These are phyloP conservation scores for Ceratoteleas bidentatus DNA, from an alignment of 1,140 invertebrate genomes.

Conservation along the genomic window DNA sequence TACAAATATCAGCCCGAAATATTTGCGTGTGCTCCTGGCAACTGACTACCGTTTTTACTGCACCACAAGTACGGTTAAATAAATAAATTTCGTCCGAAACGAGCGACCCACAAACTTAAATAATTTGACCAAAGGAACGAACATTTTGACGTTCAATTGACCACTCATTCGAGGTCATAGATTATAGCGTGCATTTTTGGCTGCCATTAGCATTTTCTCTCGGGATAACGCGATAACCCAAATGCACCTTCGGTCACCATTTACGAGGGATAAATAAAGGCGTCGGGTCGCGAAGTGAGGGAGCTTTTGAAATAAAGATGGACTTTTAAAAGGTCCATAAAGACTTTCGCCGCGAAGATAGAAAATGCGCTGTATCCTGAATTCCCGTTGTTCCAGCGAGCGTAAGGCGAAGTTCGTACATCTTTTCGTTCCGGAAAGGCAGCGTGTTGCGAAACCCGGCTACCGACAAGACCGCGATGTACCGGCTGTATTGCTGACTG, in stretches of 20 bases:
- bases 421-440: conserved; percentile 66
- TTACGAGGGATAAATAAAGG: conserved; percentile 23
- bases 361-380: conserved; percentile 49
- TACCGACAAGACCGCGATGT: conserved; percentile 56
- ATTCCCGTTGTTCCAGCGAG: conserved; percentile 45
- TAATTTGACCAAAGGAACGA: too few species aligned
- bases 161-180: neutral
- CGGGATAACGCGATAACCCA: neutral
- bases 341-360: conserved; percentile 52
- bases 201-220: neutral
- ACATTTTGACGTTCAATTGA: neutral
- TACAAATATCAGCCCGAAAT: conserved; percentile 39
- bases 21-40: conserved; percentile 37
- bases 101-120: too few species aligned
- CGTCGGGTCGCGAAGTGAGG: conserved; percentile 19
- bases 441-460: conserved; percentile 65
- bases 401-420: conserved; percentile 64
- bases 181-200: neutral
- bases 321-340: conserved; percentile 59
- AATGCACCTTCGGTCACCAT: neutral
- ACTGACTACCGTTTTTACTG: conserved; percentile 32
- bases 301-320: conserved; percentile 48
- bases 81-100: conserved; percentile 3
- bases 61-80: conserved; percentile 18
- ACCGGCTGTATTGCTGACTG: conserved; percentile 62